Base-by-base conservation (phyloP, 1,140 invertebrate genomes). In the Pogonomyrmex barbatus region DNA sequence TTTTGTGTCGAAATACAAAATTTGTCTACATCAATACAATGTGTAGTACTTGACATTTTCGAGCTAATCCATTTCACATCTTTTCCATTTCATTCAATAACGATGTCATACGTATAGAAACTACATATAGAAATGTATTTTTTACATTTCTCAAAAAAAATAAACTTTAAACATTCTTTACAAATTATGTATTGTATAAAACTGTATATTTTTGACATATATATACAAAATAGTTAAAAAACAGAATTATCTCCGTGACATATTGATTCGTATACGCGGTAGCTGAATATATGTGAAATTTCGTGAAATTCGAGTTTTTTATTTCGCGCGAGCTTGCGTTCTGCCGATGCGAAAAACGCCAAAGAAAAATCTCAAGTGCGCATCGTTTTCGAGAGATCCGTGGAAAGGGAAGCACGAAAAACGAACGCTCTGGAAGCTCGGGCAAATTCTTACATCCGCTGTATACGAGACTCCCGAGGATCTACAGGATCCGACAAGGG, bases 231-330 rank as follows among this genome's bases (percentile, higher is more conserved):
- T 42, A 75, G 50, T 30, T 0, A 36, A 58, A 47, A 75, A 56
- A 56, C 10, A 33, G 6, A 10, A 50, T 9, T 50, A 50, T 50
- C 6, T 24, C 6, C 30, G 4, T 52, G 30, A 33, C 12, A 60
- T 60, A 39, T 68, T 30, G 39, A 39, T 68, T 24, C 17, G 2
- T 33, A 52, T 52, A 83, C 2, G 47, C 33, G 70, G 62, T 42
- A 47, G 17, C 10, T 12, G 9, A 0, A 42, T 75, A 68, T 50
- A 75, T 65, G 77, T 63, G 87, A 93, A 93, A 90, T 94, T 93
- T 91, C 87, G 70, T 88, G 91, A 93, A 93, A 92, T 92, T 90
- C 91, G 85, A 91, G 78, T 92, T 89, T 83, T 92, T 93, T 93
- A 93, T 93, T 93, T 83, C 91, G 50, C 82, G 67, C 81, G 70